Evolutionary conservation across 2,797 vertebrate genomes (phyloP).

Genomic region (Thaleichthys pacificus): DNA sequence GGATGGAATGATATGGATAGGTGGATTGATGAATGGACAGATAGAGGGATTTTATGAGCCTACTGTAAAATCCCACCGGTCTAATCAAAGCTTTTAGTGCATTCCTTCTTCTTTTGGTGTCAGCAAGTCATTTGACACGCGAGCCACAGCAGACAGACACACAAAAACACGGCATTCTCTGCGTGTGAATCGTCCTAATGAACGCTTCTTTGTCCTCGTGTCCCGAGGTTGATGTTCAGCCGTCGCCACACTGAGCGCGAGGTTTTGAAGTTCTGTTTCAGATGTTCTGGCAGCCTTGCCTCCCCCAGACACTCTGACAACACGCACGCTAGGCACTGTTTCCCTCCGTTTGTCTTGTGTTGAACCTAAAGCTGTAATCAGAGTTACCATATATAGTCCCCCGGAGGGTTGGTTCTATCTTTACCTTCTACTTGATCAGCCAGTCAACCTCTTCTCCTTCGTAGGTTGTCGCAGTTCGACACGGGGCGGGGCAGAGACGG

Average conservation of each 20-base stretch:
- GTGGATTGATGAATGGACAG: not conserved
- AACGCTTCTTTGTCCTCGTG: conserved; percentile 57
- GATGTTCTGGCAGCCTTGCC: conserved; percentile 46
- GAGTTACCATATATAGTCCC: conserved; percentile 60
- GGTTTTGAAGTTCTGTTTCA: conserved; percentile 64
- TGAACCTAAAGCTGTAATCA: conserved; percentile 55
- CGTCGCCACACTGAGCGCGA: conserved; percentile 59
- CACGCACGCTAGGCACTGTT: not conserved
- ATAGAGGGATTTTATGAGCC: not conserved
- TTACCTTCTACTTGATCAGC: conserved; percentile 44
- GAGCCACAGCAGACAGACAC: conserved; percentile 20
- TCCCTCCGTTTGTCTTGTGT: conserved; percentile 33
- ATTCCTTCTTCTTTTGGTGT: conserved; percentile 57
- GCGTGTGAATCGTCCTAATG: conserved; percentile 53
- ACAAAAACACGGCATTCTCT: conserved; percentile 13
- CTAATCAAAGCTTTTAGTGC: conserved; percentile 59
- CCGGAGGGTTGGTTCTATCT: conserved; percentile 50
- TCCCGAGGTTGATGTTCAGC: conserved; percentile 53
- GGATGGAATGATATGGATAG: not conserved
- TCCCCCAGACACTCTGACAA: conserved; percentile 59
- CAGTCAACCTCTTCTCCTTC: conserved; percentile 33
- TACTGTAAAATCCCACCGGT: conserved; percentile 47
- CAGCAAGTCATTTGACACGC: conserved; percentile 37
- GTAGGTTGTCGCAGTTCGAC: conserved; percentile 1
- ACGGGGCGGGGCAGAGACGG: not conserved